These are phyloP conservation scores for Tetrapedia diversipes DNA, from an alignment of 2,888 invertebrate genomes.

Conservation along the genomic window DNA sequence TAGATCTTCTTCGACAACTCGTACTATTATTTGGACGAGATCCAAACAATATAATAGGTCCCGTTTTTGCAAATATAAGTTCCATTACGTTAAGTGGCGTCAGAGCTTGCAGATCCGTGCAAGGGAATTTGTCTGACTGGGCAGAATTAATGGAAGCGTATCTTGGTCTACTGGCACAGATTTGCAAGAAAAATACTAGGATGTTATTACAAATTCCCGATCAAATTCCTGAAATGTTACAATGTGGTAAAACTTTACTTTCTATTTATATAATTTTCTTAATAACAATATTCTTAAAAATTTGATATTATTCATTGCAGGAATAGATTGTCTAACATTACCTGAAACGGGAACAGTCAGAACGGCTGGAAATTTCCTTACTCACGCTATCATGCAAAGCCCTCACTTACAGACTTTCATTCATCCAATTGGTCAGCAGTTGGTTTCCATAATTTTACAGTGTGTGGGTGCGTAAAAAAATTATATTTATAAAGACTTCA, in stretches of 20 bases:
- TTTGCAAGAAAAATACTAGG: constrained; percentile 87
- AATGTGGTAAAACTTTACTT: constrained; percentile 77
- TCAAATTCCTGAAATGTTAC: constrained; percentile 81
- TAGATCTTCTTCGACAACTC: constrained; percentile 79
- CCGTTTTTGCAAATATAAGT: constrained; percentile 76
- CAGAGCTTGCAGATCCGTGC: constrained; percentile 73
- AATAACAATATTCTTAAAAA: neutral
- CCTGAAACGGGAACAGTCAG: constrained; percentile 86
- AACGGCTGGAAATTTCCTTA: constrained; percentile 86
- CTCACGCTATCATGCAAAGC: constrained; percentile 85
- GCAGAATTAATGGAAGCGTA: constrained; percentile 89
- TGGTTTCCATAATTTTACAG: constrained; percentile 85
- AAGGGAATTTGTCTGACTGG: constrained; percentile 84
- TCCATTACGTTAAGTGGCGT: constrained; percentile 77
- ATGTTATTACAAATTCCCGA: constrained; percentile 81
- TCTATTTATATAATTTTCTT: neutral
- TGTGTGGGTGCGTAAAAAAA: constrained; percentile 83
- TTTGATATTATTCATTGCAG: constrained; percentile 78
- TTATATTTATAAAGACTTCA: neutral
- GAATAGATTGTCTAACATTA: constrained; percentile 85
- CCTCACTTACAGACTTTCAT: constrained; percentile 84
- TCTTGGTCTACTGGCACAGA: constrained; percentile 86
- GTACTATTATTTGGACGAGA: constrained; percentile 83
- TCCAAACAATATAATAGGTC: constrained; percentile 75
- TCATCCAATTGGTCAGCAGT: constrained; percentile 85